Base-by-base conservation (phyloP, 2,888 invertebrate species). In the Acleris holmiana region DNA sequence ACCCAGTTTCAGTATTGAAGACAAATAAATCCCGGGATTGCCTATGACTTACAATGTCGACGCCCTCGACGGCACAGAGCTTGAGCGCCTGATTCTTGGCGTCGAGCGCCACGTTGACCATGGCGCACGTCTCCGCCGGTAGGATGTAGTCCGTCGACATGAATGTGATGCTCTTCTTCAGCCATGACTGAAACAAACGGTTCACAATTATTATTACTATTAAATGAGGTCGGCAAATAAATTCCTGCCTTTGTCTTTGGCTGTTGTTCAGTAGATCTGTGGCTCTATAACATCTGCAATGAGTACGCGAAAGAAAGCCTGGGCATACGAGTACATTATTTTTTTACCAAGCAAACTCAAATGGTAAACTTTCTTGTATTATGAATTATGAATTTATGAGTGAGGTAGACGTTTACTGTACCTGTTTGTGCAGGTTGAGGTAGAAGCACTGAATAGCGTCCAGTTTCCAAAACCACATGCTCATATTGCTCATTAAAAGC, bases 381-480 rank as follows among this genome's bases (percentile, higher is more conserved):
- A 29, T n/a, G n/a, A n/a, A n/a, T n/a, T n/a, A n/a, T n/a, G n/a
- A n/a, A n/a, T n/a, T n/a, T n/a, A n/a, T 29, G 2, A 29, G 8
- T 29, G 29, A 29, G 2, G 29, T 29, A 29, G 29, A 29, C 29
- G 29, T 29, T 29, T 29, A 29, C 85, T 99, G 99, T 0, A 99
- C 29, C 29, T 8, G 99, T 99, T 99, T 99, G 86, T 99, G 99
- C 50, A 99, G 94, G 80, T 99, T 99, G 62, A 97, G 94, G 79
- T 99, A 99, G 89, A 99, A 99, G 58, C 98, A 98, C 87, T 99
- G 99, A 69, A 99, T 94, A 1, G 99, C 99, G 84, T 99, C 99
- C 80, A 99, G 89, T 90, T 99, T 99, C 99, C 99, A 99, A 88
- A 99, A 98, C 72, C 99, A n/a, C n/a, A n/a, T n/a, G 94, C 88